phyloP scores from a whole-genome alignment of 2,797 vertebrate species.

The Propithecus perrieri region DNA sequence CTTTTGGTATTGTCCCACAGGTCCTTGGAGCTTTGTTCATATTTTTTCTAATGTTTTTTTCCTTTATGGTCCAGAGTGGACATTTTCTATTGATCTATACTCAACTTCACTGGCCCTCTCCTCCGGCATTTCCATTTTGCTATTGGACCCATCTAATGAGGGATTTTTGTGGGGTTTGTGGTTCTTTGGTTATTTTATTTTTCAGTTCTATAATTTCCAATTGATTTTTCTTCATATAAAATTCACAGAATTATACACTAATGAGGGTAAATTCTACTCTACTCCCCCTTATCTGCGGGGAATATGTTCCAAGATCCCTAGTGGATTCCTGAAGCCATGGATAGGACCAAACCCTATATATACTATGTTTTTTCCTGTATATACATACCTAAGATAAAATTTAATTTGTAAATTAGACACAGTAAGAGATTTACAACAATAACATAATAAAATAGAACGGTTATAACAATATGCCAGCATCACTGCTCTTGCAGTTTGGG shows the following conservation, averaged over 20 bases:
- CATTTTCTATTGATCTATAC: neutral
- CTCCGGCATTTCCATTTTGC: neutral
- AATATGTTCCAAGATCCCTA: neutral
- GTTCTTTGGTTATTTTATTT: neutral
- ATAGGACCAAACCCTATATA: neutral
- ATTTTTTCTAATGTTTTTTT: neutral
- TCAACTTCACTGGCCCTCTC: neutral
- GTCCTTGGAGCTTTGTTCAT: neutral
- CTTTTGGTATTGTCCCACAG: neutral
- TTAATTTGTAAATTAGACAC: neutral
- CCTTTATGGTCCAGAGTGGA: neutral
- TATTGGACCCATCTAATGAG: neutral
- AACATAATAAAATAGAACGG: neutral
- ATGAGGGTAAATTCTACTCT: neutral
- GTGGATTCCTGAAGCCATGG: neutral
- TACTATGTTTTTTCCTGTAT: neutral
- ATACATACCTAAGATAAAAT: neutral
- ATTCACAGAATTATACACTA: neutral
- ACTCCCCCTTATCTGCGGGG: neutral
- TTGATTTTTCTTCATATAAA: constrained; percentile 21
- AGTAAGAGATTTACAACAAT: neutral
- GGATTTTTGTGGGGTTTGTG: neutral
- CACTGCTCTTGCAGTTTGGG: neutral
- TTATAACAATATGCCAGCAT: neutral
- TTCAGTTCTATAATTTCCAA: neutral